A percentile compares a stretch with the other conserved stretches of the same genome.
Evolutionary conservation across 92 coral and sea anemone genomes (phyloP).

Genomic region (Epizoanthus scotinus): DNA sequence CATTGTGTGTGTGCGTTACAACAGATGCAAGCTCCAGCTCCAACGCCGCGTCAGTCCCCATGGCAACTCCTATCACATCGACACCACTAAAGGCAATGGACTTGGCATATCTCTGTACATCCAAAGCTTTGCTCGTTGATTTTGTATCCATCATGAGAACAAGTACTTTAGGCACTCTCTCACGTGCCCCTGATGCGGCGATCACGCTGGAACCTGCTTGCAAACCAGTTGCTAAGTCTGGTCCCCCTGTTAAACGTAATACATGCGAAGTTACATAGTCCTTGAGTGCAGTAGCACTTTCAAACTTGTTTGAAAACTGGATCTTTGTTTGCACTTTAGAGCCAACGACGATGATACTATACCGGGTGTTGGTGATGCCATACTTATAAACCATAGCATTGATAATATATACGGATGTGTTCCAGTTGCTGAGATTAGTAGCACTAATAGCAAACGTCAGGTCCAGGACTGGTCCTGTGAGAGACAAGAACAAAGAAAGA

Average conservation of each 20-base stretch:
- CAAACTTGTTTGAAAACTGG: constrained; percentile 17
- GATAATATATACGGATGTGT: neutral
- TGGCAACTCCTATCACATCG: constrained; percentile 10
- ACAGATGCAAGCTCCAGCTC: neutral
- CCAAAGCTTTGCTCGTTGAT: neutral
- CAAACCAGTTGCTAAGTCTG: neutral
- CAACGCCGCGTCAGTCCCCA: neutral
- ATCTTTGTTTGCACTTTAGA: neutral
- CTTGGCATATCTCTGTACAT: neutral
- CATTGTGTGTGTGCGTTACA: constrained; percentile 8
- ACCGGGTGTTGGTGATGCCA: constrained; percentile 2
- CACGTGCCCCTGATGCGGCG: constrained; percentile 10
- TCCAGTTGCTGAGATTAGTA: neutral
- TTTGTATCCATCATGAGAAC: constrained; percentile 15
- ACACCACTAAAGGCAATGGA: constrained; percentile 24
- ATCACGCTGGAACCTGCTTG: neutral
- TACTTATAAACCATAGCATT: neutral
- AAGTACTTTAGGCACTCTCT: neutral
- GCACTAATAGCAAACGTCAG: constrained; percentile 20
- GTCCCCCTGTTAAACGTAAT: constrained; percentile 11
- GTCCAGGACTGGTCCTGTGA: constrained; percentile 6
- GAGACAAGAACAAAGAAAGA: too few relatives aligned
- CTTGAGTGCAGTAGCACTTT: neutral
- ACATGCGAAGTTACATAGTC: constrained; percentile 3
- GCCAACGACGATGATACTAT: constrained; percentile 18